These are phyloP conservation scores for Drosophila lacertosa DNA, from an alignment of 1,140 invertebrate species.

Conservation along the genomic window DNA sequence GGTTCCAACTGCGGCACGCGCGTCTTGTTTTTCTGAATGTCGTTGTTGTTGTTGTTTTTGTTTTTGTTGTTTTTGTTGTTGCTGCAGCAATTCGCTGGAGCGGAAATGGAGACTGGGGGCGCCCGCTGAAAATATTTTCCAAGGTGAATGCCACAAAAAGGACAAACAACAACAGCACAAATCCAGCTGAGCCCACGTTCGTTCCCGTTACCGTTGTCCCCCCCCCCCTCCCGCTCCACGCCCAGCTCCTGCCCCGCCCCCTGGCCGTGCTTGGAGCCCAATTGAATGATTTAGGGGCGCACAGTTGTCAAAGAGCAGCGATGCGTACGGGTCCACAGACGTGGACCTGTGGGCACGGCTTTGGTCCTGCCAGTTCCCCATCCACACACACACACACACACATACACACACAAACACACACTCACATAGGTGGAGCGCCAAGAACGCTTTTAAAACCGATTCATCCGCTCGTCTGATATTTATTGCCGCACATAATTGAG, in stretches of 20 bases:
- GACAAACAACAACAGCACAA: constrained; percentile 48
- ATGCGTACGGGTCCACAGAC: constrained; percentile 60
- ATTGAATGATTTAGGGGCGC: constrained; percentile 78
- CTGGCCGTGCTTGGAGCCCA: constrained; percentile 16
- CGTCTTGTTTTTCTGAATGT: constrained; percentile 59
- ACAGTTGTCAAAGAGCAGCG: constrained; percentile 82
- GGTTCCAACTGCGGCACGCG: constrained; percentile 67
- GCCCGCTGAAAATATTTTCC: constrained; percentile 72
- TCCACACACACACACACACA: constrained; percentile 1
- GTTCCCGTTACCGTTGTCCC: constrained; percentile 15
- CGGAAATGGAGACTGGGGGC: constrained; percentile 66
- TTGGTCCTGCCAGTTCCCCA: constrained; percentile 30
- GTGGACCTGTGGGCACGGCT: constrained; percentile 27
- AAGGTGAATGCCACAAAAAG: constrained; percentile 74
- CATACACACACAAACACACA: constrained; percentile 12
- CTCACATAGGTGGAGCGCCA: constrained; percentile 56
- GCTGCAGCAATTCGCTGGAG: constrained; percentile 60
- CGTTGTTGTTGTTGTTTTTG: constrained; percentile 21
- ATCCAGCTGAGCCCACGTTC: constrained; percentile 58
- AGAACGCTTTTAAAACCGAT: constrained; percentile 77
- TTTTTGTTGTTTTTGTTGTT: constrained; percentile 39
- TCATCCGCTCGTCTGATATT: constrained; percentile 71
- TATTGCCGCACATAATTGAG: constrained; percentile 76
- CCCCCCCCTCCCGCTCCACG: constrained; percentile 13
- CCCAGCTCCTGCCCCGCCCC: not conserved